These are phyloP conservation scores for Suncus etruscus DNA, from an alignment of 2,113 vertebrate species.

Conservation along the genomic window DNA sequence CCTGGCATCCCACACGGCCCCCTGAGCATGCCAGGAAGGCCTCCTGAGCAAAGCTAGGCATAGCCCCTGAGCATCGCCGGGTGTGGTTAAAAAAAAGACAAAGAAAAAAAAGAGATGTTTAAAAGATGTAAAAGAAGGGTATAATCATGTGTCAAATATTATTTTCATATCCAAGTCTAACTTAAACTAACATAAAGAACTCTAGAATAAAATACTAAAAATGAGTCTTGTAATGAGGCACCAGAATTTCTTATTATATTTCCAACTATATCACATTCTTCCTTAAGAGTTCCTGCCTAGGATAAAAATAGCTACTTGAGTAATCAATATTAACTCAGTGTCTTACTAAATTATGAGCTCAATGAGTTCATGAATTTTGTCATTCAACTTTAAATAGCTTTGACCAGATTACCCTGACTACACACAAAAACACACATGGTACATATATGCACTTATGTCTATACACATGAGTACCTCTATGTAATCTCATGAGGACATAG, in stretches of 20 bases:
- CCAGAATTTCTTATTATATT: conserved; percentile 56
- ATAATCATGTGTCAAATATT: not conserved
- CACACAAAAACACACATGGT: not conserved
- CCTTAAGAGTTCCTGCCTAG: not conserved
- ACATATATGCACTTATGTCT: not conserved
- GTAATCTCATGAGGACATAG: no score
- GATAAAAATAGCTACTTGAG: conserved; percentile 27
- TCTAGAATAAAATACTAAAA: conserved; percentile 52
- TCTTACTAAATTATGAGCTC: not conserved
- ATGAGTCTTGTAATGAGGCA: conserved; percentile 28
- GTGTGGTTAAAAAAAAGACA: no score
- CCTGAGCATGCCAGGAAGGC: no score
- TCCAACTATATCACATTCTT: conserved; percentile 41
- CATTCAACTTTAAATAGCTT: not conserved
- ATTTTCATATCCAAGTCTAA: conserved; percentile 35
- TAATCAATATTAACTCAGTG: not conserved
- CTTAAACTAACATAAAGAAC: conserved; percentile 1
- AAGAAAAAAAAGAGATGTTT: no score
- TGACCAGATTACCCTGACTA: accelerated
- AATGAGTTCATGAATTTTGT: not conserved
- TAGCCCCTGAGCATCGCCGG: no score
- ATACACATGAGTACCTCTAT: not conserved
- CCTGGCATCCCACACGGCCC: no score
- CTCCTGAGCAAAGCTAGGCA: no score
- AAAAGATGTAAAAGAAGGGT: not conserved